Evolutionary conservation across 2,888 invertebrate species (phyloP).

Genomic region (Epistrophe grossulariae): DNA sequence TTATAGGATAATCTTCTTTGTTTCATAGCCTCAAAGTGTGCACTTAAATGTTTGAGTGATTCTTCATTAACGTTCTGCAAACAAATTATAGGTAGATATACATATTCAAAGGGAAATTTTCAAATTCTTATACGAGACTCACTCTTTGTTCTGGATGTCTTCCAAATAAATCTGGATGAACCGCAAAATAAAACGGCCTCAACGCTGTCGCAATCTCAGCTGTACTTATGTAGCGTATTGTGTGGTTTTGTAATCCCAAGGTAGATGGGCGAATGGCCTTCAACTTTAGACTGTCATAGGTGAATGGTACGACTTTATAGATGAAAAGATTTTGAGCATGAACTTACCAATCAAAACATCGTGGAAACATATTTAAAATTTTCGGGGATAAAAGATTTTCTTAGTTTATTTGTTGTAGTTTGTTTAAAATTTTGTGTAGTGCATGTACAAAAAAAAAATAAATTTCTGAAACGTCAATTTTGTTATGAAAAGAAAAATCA

Average conservation of each 20-base stretch:
- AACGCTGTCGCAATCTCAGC: slow-evolving; percentile 95
- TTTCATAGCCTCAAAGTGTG: slow-evolving; percentile 91
- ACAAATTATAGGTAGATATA: neutral
- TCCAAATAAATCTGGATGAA: slow-evolving; percentile 98
- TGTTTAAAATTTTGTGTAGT: slow-evolving; percentile 47
- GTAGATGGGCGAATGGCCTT: slow-evolving; percentile 36
- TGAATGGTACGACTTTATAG: neutral
- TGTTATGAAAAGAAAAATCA: slow-evolving; percentile 25
- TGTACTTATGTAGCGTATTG: slow-evolving; percentile 85
- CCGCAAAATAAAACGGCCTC: slow-evolving; percentile 96
- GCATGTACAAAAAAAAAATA: slow-evolving; percentile 9
- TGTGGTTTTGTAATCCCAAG: slow-evolving; percentile 38
- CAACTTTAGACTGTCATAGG: slow-evolving; percentile 42
- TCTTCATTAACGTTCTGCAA: slow-evolving; percentile 93
- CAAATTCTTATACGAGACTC: slow-evolving; percentile 78
- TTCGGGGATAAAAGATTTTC: neutral
- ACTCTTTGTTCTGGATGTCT: slow-evolving; percentile 95
- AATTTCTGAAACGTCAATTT: slow-evolving; percentile 39
- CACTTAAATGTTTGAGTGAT: slow-evolving; percentile 94
- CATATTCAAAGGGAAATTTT: neutral
- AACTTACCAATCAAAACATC: slow-evolving; percentile 64
- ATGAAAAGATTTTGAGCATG: neutral
- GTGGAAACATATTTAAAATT: slow-evolving; percentile 55
- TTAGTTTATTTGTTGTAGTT: neutral
- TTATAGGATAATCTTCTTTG: slow-evolving; percentile 85